Base-by-base conservation (phyloP, 2,113 vertebrate genomes). In the Pteronura brasiliensis region DNA sequence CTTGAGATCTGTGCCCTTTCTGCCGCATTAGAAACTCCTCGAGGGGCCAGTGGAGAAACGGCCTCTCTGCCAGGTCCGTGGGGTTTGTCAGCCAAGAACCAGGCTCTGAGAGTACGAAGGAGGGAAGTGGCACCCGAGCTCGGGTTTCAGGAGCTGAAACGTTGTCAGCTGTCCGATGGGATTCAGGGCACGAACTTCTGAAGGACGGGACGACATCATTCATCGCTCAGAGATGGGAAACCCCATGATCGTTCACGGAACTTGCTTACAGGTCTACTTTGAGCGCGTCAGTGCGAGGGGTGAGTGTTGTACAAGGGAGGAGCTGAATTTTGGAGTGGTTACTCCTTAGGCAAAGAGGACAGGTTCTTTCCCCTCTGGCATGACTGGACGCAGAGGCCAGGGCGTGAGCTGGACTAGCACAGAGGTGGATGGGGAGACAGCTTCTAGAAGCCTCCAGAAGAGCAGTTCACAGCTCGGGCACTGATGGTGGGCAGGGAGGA, bases 161-260 rank as follows among this genome's bases (percentile, higher is more conserved):
- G 42, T 13, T 29, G 36, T 36, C 10, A 8, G 31, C 23, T 39
- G 25, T 4, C 34, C 39, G 44, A 4, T 7, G 34, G 23, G 44
- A 34, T 34, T 65, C 12, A 25, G 6, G 27, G 17, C 5, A 49
- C 20, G n/a, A n/a, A 69, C 29, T 72, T 82, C 12, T 31, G 74
- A 42, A 44, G 36, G 21, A 31, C 49, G 71, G 23, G 11, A 4
- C 18, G 13, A 1, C 13, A 0, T 4, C 7, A 6, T 44, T 9
- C 47, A 12, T 63, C 34, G 0, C 27, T 25, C 52, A 42, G 42
- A 72, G 36, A 21, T 3, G 1, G 6, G 18, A 82, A 21, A 67
- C 34, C 31, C 8, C 0, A 1, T 11, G 14, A 34, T 21, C 31
- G 4, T 15, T 52, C 15, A 6, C 4, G 21, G 76, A 12, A 8